These are phyloP conservation scores for Garra rufa DNA, from an alignment of 2,113 vertebrate species.

Conservation along the genomic window DNA sequence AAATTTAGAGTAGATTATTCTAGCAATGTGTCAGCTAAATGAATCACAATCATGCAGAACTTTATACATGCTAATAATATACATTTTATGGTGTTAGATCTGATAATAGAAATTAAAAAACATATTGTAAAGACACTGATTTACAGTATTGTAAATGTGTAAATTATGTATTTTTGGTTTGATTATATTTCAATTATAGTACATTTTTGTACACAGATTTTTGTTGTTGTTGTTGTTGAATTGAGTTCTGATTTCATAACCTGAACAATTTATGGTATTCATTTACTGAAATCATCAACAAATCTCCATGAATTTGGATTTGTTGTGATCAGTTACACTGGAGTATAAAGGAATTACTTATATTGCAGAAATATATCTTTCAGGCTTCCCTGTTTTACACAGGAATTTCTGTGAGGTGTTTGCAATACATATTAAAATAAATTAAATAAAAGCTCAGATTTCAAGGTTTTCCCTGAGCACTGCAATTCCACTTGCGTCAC, in stretches of 20 bases:
- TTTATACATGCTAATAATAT: not conserved
- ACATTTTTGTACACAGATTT: not conserved
- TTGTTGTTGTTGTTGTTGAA: not conserved
- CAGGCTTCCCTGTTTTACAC: conserved; percentile 1
- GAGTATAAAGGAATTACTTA: not conserved
- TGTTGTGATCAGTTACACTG: not conserved
- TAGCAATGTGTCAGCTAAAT: not conserved
- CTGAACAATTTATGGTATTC: not conserved
- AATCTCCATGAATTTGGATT: not conserved
- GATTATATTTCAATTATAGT: conserved; percentile 13
- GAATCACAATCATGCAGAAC: conserved; percentile 5
- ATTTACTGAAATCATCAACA: not conserved
- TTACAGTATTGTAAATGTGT: conserved; percentile 47
- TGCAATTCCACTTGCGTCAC: not conserved
- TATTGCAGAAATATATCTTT: not conserved
- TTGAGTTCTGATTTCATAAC: not conserved
- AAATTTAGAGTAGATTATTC: not conserved
- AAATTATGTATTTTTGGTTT: conserved; percentile 37
- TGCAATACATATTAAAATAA: not conserved
- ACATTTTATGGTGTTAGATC: not conserved
- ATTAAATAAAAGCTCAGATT: not conserved
- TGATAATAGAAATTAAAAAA: not conserved
- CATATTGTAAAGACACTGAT: conserved; percentile 24
- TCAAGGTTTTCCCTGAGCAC: not conserved
- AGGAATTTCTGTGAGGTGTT: not conserved